phyloP scores from a whole-genome alignment of 2,888 invertebrate species.

The Helicoverpa assulta region DNA sequence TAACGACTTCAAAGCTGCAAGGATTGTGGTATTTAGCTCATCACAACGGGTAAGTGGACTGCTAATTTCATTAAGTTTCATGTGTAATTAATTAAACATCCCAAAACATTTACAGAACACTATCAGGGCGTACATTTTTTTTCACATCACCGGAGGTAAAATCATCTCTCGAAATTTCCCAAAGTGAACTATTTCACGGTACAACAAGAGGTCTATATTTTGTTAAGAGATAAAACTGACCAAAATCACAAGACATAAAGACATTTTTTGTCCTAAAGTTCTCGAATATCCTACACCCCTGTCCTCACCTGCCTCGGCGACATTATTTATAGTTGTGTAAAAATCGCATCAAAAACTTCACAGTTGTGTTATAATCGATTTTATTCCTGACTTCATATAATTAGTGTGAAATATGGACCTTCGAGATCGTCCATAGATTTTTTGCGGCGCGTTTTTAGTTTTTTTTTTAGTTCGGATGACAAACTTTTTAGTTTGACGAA shows the following conservation, averaged over 20 bases:
- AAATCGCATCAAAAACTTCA: conserved; percentile 65
- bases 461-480: conserved; percentile 18
- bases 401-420: conserved; percentile 86
- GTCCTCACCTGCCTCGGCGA: conserved; percentile 84
- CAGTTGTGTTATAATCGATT: conserved; percentile 81
- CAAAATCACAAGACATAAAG: conserved; percentile 87
- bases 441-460: conserved; percentile 41
- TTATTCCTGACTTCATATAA: conserved; percentile 84
- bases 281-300: conserved; percentile 67
- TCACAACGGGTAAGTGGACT: too few species aligned
- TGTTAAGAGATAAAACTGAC: conserved; percentile 87
- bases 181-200: conserved; percentile 84
- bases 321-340: conserved; percentile 86
- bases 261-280: conserved; percentile 75
- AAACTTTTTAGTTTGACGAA: conserved; percentile 16
- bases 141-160: background rate
- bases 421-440: conserved; percentile 63
- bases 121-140: background rate
- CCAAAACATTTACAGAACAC: too few species aligned
- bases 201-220: conserved; percentile 80
- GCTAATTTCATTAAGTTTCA: too few species aligned
- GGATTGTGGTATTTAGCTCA: too few species aligned
- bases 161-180: conserved; percentile 67
- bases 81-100: too few species aligned
- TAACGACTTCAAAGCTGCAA: too few species aligned